These are phyloP conservation scores for Monodelphis domestica DNA, from an alignment of 2,797 vertebrate species.

Conservation along the genomic window DNA sequence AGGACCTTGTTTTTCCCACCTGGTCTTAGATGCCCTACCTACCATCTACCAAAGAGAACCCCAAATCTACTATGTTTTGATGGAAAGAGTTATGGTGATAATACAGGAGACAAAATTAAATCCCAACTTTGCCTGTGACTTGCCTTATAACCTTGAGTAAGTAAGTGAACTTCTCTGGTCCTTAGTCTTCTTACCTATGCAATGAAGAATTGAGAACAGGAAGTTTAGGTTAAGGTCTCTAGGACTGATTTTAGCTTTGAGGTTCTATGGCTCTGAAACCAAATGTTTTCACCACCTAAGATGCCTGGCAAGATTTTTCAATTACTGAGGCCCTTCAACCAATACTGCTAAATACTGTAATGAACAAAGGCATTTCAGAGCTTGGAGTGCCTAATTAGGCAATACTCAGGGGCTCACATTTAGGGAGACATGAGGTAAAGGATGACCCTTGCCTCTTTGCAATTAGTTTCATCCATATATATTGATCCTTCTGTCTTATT, in stretches of 20 bases:
- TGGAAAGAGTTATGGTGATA: not conserved
- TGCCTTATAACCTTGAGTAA: not conserved
- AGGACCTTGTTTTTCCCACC: not conserved
- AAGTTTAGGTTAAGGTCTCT: not conserved
- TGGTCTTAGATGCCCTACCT: not conserved
- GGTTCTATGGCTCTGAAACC: not conserved
- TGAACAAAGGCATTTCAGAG: slow-evolving; percentile 38
- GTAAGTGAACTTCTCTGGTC: not conserved
- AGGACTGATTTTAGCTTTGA: not conserved
- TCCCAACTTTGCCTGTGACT: not conserved
- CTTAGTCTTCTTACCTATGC: not conserved
- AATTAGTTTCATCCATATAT: slow-evolving; percentile 22
- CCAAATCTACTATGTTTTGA: not conserved
- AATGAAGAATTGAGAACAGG: not conserved
- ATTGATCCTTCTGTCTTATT: not conserved
- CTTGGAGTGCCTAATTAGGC: not conserved
- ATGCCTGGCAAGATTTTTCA: slow-evolving; percentile 26
- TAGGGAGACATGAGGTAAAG: not conserved
- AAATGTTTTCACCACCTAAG: not conserved
- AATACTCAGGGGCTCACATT: slow-evolving; percentile 28
- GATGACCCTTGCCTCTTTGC: not conserved
- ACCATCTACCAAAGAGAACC: not conserved
- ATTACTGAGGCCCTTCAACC: not conserved
- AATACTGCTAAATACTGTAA: not conserved
- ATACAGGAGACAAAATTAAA: not conserved